Evolutionary conservation across 2,888 invertebrate genomes (phyloP), one percentile per base, ranked within the genome.

Genomic region (Physocephala rufipes): DNA sequence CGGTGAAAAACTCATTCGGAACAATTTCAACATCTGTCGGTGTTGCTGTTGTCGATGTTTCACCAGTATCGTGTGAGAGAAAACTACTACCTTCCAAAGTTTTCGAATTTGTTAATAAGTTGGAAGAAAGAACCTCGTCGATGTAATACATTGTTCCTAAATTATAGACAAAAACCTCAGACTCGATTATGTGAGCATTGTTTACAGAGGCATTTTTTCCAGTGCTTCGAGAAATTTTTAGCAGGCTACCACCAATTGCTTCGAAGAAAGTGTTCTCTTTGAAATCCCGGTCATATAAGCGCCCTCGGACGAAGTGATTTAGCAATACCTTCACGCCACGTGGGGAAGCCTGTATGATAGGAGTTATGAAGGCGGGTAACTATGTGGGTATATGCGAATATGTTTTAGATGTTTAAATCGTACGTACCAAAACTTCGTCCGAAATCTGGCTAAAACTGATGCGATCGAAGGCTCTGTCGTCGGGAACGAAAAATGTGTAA

Each of bases 401-500:
- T n/a, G n/a, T n/a, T n/a, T n/a, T n/a, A 45, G 15, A 21, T 28
- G n/a, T 36, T 19, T 43, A 68, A 47, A 55, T 21, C 53, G 28
- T 16, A 74, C 81, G 76, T 78, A 82, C 85, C 81, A 86, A 78
- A 63, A 83, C 80, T 81, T 89, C 89, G 78, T 90, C 90, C 13
- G 89, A 88, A 79, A 89, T 87, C 74, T 87, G 85, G 77, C 88
- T 89, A 73, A 89, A 86, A 15, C 90, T 90, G n/a, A 90, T 81
- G 74, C 88, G 87, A 76, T 89, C 88, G 80, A 92, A 91, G 1
- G 91, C 92, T 47, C 87, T 87, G 82, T 92, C 91, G 9, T 88
- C 89, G 9, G 92, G 92, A 63, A 91, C 92, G 82, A 92, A 91
- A 80, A 92, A 89, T 0, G 92, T 92, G 82, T 90, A 90, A 73